Conservation (phyloP, 30 jellyfish, hydroid and myxozoan species). For the Hydra vulgaris region DNA sequence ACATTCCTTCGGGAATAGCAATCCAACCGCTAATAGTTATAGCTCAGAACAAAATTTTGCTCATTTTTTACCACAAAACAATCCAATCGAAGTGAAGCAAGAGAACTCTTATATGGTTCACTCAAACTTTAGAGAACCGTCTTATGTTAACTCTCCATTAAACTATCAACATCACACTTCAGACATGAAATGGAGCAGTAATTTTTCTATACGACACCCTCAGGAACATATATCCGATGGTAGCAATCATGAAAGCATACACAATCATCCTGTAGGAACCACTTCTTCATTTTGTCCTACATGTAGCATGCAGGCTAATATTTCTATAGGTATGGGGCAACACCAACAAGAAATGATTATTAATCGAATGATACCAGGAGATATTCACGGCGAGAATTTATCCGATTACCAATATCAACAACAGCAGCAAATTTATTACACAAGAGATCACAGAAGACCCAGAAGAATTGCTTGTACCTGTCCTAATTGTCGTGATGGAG, state of each 20-base stretch:
- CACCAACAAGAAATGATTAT: neutral
- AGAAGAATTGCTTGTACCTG: constrained; percentile 99
- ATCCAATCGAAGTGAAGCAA: constrained; percentile 5
- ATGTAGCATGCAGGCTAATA: constrained; percentile 9
- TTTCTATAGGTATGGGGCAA: neutral
- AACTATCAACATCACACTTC: constrained; percentile 1
- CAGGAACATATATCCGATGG: neutral
- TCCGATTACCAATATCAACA: constrained; percentile 42
- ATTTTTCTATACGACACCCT: neutral
- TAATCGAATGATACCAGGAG: neutral
- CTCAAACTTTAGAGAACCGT: neutral
- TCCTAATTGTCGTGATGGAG: constrained; percentile 99
- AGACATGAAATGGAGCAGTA: neutral
- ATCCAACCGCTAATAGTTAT: neutral
- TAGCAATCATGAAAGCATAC: neutral
- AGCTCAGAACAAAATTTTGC: neutral
- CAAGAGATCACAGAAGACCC: constrained; percentile 72
- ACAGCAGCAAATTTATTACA: constrained; percentile 31
- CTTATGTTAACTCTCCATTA: neutral
- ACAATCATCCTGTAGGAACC: constrained; percentile 27
- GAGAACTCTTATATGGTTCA: constrained; percentile 1
- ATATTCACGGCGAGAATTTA: constrained; percentile 10
- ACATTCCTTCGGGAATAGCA: neutral
- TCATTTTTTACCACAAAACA: neutral
- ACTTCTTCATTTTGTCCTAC: constrained; percentile 25